phyloP scores from a whole-genome alignment of 2,113 vertebrate genomes.

The Atherinomorus stipes region DNA sequence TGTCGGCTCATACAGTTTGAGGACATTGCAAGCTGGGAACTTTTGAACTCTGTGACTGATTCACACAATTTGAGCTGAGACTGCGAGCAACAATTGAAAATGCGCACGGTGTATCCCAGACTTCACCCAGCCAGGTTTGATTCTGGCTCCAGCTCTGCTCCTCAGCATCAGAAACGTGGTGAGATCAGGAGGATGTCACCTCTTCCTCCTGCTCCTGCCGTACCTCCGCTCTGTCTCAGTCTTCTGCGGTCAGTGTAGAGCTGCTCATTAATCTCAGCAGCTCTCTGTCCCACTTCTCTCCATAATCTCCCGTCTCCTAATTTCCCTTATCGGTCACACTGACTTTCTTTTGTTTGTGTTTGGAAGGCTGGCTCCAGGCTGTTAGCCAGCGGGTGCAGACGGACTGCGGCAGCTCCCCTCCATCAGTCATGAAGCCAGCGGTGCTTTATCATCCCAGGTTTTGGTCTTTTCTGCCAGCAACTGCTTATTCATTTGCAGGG shows the following conservation, averaged over 20 bases:
- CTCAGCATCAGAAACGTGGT: slow-evolving; percentile 20
- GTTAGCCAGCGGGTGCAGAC: slow-evolving; percentile 73
- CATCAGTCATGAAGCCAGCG: slow-evolving; percentile 70
- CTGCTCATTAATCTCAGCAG: slow-evolving; percentile 80
- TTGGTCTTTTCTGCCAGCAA: slow-evolving; percentile 63
- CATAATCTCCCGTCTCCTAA: slow-evolving; percentile 78
- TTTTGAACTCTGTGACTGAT: too few species aligned
- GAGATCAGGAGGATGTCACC: slow-evolving; percentile 56
- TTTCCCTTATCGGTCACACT: slow-evolving; percentile 83
- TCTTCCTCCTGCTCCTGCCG: slow-evolving; percentile 66
- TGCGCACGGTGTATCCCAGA: too few species aligned
- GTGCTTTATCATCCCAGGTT: slow-evolving; percentile 79
- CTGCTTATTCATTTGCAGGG: slow-evolving; percentile 74
- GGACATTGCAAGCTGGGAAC: too few species aligned
- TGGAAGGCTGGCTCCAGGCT: slow-evolving; percentile 73
- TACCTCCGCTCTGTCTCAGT: slow-evolving; percentile 74
- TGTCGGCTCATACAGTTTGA: too few species aligned
- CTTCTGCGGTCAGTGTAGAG: slow-evolving; percentile 69
- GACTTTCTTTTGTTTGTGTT: slow-evolving; percentile 83
- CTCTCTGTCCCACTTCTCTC: slow-evolving; percentile 78
- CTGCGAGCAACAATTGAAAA: too few species aligned
- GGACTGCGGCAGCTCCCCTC: slow-evolving; percentile 63
- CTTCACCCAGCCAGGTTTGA: neutral
- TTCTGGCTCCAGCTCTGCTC: neutral
- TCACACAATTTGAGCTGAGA: too few species aligned